Evolutionary conservation across 2,888 invertebrate genomes (phyloP).

Genomic region (Ophion ellenae): DNA sequence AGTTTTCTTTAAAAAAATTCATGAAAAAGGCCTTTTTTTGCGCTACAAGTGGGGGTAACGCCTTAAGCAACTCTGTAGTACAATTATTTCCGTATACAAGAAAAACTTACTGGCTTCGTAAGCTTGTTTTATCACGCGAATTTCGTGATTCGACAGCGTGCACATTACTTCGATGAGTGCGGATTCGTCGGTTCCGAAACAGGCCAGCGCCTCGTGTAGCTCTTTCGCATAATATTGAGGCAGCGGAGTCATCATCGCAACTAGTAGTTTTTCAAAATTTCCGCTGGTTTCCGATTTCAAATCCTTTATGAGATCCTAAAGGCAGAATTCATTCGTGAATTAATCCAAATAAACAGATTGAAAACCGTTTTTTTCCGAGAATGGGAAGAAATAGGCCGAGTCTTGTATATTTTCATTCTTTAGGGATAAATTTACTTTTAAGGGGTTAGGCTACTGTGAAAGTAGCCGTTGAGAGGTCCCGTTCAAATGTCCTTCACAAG

Average conservation of each 20-base stretch:
- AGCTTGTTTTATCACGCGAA: slow-evolving; percentile 83
- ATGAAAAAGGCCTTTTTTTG: no score
- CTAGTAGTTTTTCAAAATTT: slow-evolving; percentile 85
- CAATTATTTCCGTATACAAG: not conserved
- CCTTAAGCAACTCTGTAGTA: not conserved
- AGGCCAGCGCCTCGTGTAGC: slow-evolving; percentile 85
- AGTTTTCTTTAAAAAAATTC: no score
- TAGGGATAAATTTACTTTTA: no score
- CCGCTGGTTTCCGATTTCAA: slow-evolving; percentile 86
- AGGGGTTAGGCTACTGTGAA: no score
- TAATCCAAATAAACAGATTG: not conserved
- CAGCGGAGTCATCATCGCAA: slow-evolving; percentile 86
- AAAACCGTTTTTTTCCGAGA: not conserved
- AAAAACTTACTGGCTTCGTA: slow-evolving; percentile 83
- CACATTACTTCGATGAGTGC: slow-evolving; percentile 86
- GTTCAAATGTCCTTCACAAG: no score
- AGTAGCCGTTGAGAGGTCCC: no score
- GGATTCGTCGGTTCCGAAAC: slow-evolving; percentile 86
- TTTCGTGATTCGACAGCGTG: slow-evolving; percentile 86
- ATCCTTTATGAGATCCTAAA: slow-evolving; percentile 84
- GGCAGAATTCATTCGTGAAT: not conserved
- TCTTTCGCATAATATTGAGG: slow-evolving; percentile 86
- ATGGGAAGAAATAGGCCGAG: not conserved
- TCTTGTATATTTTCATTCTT: no score
- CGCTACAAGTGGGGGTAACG: no score